Base-by-base conservation (phyloP, 2,113 vertebrate genomes). In the Anhinga rufa region DNA sequence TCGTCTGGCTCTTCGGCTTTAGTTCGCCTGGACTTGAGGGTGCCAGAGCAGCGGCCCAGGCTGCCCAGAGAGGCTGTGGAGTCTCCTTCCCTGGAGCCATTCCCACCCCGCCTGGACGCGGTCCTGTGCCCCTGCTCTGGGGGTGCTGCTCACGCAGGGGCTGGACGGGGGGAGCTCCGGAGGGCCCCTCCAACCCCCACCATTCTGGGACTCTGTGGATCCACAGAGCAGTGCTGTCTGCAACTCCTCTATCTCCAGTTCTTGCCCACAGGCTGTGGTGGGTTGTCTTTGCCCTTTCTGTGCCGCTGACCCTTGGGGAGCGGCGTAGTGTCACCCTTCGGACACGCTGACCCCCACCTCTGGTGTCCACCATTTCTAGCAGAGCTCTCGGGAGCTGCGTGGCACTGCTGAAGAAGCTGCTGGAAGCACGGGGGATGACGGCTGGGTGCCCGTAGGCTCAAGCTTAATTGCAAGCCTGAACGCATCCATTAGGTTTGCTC, bases 241-340 rank as follows among this genome's bases (percentile, higher is more conserved):
- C 52, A 75, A 17, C 61, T 5, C 31, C 40, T 29, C 24, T 22
- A 1, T 17, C 10, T 17, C 42, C 5, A 2, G 11, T 22, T 46
- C 49, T 82, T 2, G 2, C 31, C 49, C 40, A 12, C 32, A 6
- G 1, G 2, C 65, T 11, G 9, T 38, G 5, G 6, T 5, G 61
- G 14, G 46, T 24, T 5, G 5, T n/a, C 31, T 44, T 29, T n/a
- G 36, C 54, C 68, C 46, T 15, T 49, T 25, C 31, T 31, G 48
- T 55, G 60, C 61, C 16, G 22, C 80, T 51, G 7, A 5, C 20
- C 10, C 32, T 19, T 12, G 38, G 25, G 48, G 48, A 29, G 18
- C 29, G 7, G 17, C 0, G 6, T 9, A 31, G 14, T 4, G 6
- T 44, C 64, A 64, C 48, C 26, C 32, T 40, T 40, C 2, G 16